A percentile compares a stretch with the other conserved stretches of the same genome.
Conservation (phyloP, 1,140 invertebrate species). For the Meloidogyne exigua region DNA sequence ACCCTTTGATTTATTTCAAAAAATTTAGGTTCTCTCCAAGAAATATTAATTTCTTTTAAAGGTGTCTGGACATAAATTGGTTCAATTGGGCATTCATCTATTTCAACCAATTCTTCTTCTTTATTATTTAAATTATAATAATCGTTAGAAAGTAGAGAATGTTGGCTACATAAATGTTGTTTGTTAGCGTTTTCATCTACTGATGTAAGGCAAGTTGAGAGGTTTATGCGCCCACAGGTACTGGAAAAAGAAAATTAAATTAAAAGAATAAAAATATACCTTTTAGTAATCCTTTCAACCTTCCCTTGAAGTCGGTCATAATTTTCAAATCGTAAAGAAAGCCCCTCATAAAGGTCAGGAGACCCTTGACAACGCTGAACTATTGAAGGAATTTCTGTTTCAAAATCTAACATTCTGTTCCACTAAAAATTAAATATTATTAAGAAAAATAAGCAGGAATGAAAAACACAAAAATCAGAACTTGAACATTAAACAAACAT, state of each 20-base stretch:
- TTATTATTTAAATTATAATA: background rate
- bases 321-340: conserved; percentile 85
- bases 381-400: conserved; percentile 80
- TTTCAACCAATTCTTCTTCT: conserved; percentile 79
- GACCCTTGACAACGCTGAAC: conserved; percentile 70
- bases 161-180: background rate
- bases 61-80: conserved; percentile 89
- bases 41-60: conserved; percentile 83
- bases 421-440: conserved; percentile 66
- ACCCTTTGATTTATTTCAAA: conserved; percentile 79
- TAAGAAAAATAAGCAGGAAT: too few species aligned
- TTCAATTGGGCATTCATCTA: conserved; percentile 80
- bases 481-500: too few species aligned
- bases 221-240: conserved; percentile 64
- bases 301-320: conserved; percentile 73
- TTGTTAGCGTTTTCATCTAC: background rate
- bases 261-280: background rate
- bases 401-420: conserved; percentile 83
- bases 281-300: conserved; percentile 59
- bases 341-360: conserved; percentile 71
- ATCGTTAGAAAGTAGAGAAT: background rate
- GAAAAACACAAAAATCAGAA: too few species aligned
- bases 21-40: conserved; percentile 90
- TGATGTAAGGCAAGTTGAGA: background rate
- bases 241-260: conserved; percentile 8